Evolutionary conservation across 1,140 invertebrate species (phyloP).

Genomic region (Stegodyphus mimosarum): DNA sequence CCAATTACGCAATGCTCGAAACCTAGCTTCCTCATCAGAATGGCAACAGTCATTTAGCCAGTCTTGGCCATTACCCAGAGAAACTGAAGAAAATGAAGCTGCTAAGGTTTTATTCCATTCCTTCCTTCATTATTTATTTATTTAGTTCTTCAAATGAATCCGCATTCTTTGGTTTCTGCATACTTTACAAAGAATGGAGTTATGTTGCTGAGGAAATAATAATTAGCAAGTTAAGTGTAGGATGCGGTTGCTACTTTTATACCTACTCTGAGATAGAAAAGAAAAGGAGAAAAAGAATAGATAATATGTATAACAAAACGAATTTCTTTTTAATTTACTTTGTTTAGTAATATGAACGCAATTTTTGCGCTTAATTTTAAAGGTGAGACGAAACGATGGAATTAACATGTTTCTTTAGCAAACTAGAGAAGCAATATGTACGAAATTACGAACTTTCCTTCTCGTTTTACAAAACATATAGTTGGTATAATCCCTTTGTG

Average conservation of each 20-base stretch:
- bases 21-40: conserved; percentile 42
- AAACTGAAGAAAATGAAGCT: conserved; percentile 27
- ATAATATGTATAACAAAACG: too few relatives aligned
- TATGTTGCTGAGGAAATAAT: neutral
- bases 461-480: too few relatives aligned
- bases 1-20: conserved; percentile 32
- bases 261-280: too few relatives aligned
- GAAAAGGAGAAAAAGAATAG: too few relatives aligned
- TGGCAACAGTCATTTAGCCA: conserved; percentile 42
- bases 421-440: too few relatives aligned
- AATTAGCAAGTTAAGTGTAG: neutral
- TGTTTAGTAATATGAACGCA: too few relatives aligned
- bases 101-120: conserved; percentile 9
- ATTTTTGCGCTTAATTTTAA: too few relatives aligned
- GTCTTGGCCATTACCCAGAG: conserved; percentile 25
- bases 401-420: too few relatives aligned
- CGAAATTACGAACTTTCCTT: too few relatives aligned
- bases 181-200: neutral
- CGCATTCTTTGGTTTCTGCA: conserved; percentile 5
- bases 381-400: too few relatives aligned
- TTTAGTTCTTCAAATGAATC: conserved; percentile 37
- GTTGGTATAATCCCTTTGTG: too few relatives aligned
- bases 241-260: neutral
- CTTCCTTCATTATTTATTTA: conserved; percentile 7
- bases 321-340: too few relatives aligned